A percentile compares a stretch with the other conserved stretches of the same genome.
Evolutionary conservation across 1,140 invertebrate genomes (phyloP).

Genomic region (Choristoneura fumiferana): DNA sequence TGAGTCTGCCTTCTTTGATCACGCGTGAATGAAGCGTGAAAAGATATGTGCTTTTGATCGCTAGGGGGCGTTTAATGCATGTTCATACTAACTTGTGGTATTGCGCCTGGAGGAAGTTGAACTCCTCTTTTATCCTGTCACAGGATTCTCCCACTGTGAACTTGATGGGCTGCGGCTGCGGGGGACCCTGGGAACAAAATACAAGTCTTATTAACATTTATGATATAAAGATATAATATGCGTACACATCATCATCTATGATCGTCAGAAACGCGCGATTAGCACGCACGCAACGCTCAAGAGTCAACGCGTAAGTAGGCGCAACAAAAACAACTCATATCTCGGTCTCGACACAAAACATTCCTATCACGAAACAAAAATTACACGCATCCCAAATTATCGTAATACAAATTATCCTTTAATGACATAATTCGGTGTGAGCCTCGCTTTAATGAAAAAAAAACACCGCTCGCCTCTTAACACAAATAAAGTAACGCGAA

Average conservation of each 20-base stretch:
- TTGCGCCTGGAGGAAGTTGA: slow-evolving; percentile 98
- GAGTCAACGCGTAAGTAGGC: slow-evolving; percentile 24
- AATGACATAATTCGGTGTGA: slow-evolving; percentile 77
- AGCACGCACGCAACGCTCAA: slow-evolving; percentile 26
- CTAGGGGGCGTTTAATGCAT: not conserved
- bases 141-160: slow-evolving; percentile 95
- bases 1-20: no score
- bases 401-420: slow-evolving; percentile 78
- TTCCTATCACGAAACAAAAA: slow-evolving; percentile 75
- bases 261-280: no score
- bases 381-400: slow-evolving; percentile 77
- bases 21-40: no score
- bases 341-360: slow-evolving; percentile 55
- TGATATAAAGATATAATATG: no score
- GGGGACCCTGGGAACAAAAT: slow-evolving; percentile 85
- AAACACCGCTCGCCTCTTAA: slow-evolving; percentile 69
- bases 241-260: no score
- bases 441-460: slow-evolving; percentile 71
- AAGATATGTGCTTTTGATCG: no score
- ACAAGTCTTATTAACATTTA: no score
- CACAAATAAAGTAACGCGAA: slow-evolving; percentile 73
- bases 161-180: slow-evolving; percentile 93
- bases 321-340: slow-evolving; percentile 49
- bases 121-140: slow-evolving; percentile 98
- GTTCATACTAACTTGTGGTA: slow-evolving; percentile 95